phyloP scores from a whole-genome alignment of 2,797 vertebrate species.

The Thripadectes ignobilis region DNA sequence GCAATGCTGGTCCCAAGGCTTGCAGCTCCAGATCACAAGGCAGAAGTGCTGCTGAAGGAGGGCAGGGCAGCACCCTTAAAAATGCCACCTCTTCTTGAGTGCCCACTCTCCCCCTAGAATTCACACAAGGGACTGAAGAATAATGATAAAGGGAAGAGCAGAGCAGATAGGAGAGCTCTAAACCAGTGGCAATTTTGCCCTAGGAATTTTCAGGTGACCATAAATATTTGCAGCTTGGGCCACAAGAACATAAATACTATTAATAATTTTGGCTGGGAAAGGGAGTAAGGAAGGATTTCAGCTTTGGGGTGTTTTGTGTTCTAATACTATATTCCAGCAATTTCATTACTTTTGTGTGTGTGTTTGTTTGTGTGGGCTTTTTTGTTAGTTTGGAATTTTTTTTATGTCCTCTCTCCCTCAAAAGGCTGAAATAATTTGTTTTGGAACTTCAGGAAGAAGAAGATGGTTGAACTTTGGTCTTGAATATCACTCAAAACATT shows the following conservation, averaged over 20 bases:
- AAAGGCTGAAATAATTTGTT: not conserved
- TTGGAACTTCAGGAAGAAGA: not conserved
- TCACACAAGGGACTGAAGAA: rapidly evolving
- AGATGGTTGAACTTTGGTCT: not conserved
- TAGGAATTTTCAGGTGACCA: not conserved
- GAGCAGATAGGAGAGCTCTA: not conserved
- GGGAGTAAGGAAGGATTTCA: not conserved
- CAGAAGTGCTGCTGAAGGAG: not conserved
- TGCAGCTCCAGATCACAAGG: not conserved
- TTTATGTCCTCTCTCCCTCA: too few relatives aligned
- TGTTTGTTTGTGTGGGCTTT: not conserved
- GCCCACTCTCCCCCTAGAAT: not conserved
- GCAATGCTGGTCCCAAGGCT: not conserved
- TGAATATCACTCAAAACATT: not conserved
- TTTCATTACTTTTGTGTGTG: not conserved
- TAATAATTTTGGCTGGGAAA: not conserved
- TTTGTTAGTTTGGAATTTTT: not conserved
- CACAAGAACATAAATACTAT: not conserved
- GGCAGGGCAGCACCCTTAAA: not conserved
- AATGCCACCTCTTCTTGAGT: not conserved
- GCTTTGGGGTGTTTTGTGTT: not conserved
- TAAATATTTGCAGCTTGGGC: not conserved
- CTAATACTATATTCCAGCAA: not conserved
- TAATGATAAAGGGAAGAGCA: not conserved
- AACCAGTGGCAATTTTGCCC: not conserved